Percentiles rank a stretch among this genome's conserved stretches.
phyloP scores from a whole-genome alignment of 2,113 vertebrate genomes.

The Salminus brasiliensis region DNA sequence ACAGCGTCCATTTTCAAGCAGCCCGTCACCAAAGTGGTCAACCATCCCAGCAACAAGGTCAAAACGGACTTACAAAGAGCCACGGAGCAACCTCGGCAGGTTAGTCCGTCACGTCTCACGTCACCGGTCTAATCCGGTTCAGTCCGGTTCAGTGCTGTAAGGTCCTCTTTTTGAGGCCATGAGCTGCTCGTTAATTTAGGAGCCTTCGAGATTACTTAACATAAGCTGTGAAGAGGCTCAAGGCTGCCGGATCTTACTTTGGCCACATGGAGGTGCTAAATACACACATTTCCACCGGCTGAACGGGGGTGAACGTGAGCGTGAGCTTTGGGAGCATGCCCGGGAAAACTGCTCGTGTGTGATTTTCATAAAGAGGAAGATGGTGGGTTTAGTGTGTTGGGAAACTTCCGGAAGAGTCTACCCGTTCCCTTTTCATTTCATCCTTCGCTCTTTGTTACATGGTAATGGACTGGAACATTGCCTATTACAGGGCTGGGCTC shows the following conservation, averaged over 20 bases:
- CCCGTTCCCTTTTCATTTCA: neutral
- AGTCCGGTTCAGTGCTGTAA: neutral
- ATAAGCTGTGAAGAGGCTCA: neutral
- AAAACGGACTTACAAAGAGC: slow-evolving; percentile 82
- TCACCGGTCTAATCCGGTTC: neutral
- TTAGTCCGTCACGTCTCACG: slow-evolving; percentile 30
- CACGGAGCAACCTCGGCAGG: slow-evolving; percentile 84
- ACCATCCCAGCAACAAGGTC: slow-evolving; percentile 86
- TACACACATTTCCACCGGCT: neutral
- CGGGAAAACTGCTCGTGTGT: neutral
- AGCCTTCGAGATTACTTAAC: neutral
- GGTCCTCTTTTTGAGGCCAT: neutral
- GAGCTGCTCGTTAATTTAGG: neutral
- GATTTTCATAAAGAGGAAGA: neutral
- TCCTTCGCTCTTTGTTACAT: neutral
- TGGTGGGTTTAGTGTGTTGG: neutral
- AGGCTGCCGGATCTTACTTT: neutral
- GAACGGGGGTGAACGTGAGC: too few relatives aligned
- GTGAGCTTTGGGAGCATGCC: neutral
- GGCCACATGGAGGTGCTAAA: slow-evolving; percentile 16
- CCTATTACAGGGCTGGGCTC: neutral
- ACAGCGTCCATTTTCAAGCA: slow-evolving; percentile 89
- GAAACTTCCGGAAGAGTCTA: neutral
- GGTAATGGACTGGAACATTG: neutral
- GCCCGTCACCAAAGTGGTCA: slow-evolving; percentile 87